Conservation (phyloP, 2,888 invertebrate species). For the Amphiduros pacificus region DNA sequence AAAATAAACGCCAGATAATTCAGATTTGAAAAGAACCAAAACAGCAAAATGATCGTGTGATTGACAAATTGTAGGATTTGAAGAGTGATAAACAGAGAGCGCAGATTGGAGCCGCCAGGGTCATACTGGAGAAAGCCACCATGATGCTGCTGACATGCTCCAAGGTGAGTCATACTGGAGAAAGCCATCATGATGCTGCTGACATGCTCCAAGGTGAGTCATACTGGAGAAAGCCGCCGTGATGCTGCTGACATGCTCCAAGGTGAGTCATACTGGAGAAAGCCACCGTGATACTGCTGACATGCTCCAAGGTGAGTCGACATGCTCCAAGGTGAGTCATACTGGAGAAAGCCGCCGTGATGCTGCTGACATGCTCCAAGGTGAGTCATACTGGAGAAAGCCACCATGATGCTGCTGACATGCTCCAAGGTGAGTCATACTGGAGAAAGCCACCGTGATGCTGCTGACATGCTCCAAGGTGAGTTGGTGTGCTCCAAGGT, state of each 20-base stretch:
- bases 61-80: conserved; percentile 63
- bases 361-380: conserved; percentile 95
- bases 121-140: conserved; percentile 92
- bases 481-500: too few relatives aligned
- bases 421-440: conserved; percentile 90
- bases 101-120: conserved; percentile 94
- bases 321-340: too few relatives aligned
- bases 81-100: conserved; percentile 89
- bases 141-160: conserved; percentile 96
- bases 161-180: conserved; percentile 88
- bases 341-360: conserved; percentile 92
- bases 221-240: conserved; percentile 94
- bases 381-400: conserved; percentile 93
- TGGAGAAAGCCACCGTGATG: conserved; percentile 95
- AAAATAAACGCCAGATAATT: too few relatives aligned
- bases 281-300: conserved; percentile 94
- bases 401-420: conserved; percentile 94
- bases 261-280: conserved; percentile 88
- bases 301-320: conserved; percentile 92
- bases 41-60: too few relatives aligned
- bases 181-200: conserved; percentile 95
- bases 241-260: conserved; percentile 94
- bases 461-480: conserved; percentile 95
- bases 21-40: too few relatives aligned
- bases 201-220: conserved; percentile 95